Percentiles rank a stretch among this genome's conserved stretches.
These are phyloP conservation scores for Lordiphosa fenestrarum DNA, from an alignment of 2,888 invertebrate species.

Conservation along the genomic window DNA sequence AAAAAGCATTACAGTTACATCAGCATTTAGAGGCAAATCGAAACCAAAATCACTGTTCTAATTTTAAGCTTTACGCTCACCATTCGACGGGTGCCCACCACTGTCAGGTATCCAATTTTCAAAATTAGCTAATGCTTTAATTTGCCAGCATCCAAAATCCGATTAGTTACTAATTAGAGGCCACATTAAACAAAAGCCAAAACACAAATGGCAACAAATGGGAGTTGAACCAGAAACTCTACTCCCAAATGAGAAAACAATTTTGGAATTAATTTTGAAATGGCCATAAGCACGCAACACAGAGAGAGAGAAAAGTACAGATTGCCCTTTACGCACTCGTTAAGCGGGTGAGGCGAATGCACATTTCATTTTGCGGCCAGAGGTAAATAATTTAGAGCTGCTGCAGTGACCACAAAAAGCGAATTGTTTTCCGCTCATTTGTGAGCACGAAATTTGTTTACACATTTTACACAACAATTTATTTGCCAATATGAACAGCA, in stretches of 20 bases:
- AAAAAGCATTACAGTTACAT: too few relatives aligned
- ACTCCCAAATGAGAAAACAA: slow-evolving; percentile 15
- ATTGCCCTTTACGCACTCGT: background rate
- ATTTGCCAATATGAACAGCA: too few relatives aligned
- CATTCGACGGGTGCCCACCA: too few relatives aligned
- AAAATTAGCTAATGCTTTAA: background rate
- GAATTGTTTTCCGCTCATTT: slow-evolving; percentile 1
- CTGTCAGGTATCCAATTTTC: too few relatives aligned
- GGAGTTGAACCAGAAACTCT: background rate
- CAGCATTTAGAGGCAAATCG: too few relatives aligned
- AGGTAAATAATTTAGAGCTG: slow-evolving; percentile 35
- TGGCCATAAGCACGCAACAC: slow-evolving; percentile 6
- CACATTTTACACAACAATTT: too few relatives aligned
- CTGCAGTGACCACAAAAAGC: slow-evolving; percentile 21
- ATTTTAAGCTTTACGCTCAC: too few relatives aligned
- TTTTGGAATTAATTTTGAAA: slow-evolving; percentile 24
- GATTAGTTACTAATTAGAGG: slow-evolving; percentile 23
- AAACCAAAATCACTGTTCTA: too few relatives aligned
- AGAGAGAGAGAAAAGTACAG: background rate
- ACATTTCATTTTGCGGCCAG: slow-evolving; percentile 33
- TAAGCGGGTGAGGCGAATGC: background rate
- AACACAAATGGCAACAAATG: slow-evolving; percentile 1
- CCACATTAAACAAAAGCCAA: slow-evolving; percentile 18
- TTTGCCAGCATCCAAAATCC: slow-evolving; percentile 4
- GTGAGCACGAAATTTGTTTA: too few relatives aligned